Evolutionary conservation across 2,797 vertebrate species (phyloP).

Genomic region (Neosalanx taihuensis): DNA sequence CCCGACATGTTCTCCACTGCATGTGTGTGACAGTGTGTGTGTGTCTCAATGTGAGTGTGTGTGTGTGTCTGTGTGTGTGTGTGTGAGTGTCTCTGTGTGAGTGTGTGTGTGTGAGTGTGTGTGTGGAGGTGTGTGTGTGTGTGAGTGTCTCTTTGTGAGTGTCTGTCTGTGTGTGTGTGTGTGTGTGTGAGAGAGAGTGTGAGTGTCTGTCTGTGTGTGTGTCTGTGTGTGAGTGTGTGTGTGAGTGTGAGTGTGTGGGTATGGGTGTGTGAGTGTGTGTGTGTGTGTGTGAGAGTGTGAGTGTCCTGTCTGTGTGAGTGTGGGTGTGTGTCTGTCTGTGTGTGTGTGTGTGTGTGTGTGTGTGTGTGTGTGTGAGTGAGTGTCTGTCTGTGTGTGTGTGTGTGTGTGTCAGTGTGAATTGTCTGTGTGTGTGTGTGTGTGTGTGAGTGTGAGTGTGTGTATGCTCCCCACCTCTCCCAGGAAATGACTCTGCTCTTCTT

Average conservation of each 20-base stretch:
- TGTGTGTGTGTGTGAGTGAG: neutral
- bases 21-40: neutral
- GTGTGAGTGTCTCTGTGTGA: neutral
- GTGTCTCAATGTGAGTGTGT: no score
- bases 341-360: neutral
- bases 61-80: neutral
- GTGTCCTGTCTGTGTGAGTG: neutral
- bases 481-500: constrained; percentile 88
- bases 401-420: no score
- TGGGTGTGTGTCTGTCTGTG: neutral
- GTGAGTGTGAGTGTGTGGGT: neutral
- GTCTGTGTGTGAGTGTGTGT: constrained; percentile 16
- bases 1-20: neutral
- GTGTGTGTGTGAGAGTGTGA: no score
- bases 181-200: no score
- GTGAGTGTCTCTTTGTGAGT: no score
- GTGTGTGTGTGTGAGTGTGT: no score
- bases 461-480: constrained; percentile 84
- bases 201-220: neutral
- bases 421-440: neutral
- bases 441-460: neutral
- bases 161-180: no score
- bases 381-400: neutral
- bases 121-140: no score
- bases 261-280: neutral